Evolutionary conservation across 92 coral and sea anemone genomes (phyloP).

Genomic region (Virgularia gustaviana): DNA sequence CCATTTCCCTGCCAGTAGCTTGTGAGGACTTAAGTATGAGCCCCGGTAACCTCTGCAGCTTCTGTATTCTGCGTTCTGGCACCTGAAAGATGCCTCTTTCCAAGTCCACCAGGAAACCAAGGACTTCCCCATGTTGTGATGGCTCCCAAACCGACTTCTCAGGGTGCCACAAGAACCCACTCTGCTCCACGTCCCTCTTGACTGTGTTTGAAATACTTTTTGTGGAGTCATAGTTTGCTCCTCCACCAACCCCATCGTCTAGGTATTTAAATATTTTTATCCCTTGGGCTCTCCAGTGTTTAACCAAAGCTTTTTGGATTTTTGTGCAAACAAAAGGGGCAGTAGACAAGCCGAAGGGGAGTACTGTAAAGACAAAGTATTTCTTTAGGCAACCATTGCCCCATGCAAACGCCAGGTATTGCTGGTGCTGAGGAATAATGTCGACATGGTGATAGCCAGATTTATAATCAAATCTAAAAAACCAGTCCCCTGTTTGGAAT

Average conservation of each 20-base stretch:
- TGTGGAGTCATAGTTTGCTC: neutral
- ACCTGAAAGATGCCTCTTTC: neutral
- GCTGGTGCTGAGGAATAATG: neutral
- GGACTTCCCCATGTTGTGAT: neutral
- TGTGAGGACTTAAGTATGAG: neutral
- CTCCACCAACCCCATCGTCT: conserved; percentile 19
- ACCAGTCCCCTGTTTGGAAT: no score
- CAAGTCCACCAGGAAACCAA: conserved; percentile 3
- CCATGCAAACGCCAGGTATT: conserved; percentile 1
- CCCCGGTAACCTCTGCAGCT: neutral
- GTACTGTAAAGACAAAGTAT: conserved; percentile 20
- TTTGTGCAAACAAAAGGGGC: conserved; percentile 36
- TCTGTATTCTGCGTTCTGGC: neutral
- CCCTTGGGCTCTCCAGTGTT: conserved; percentile 27
- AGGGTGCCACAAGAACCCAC: conserved; percentile 13
- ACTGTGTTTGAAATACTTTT: neutral
- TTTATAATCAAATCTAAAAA: neutral
- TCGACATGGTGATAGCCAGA: conserved; percentile 17
- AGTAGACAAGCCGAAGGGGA: conserved; percentile 29
- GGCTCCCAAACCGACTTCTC: conserved; percentile 13
- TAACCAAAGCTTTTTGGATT: conserved; percentile 8
- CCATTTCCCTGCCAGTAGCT: conserved; percentile 38
- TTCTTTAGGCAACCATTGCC: neutral
- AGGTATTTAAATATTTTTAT: neutral
- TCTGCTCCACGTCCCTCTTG: neutral